A percentile compares a stretch with the other conserved stretches of the same genome.
phyloP scores from a whole-genome alignment of 1,140 invertebrate genomes.

The Drosophila nigromelanica region DNA sequence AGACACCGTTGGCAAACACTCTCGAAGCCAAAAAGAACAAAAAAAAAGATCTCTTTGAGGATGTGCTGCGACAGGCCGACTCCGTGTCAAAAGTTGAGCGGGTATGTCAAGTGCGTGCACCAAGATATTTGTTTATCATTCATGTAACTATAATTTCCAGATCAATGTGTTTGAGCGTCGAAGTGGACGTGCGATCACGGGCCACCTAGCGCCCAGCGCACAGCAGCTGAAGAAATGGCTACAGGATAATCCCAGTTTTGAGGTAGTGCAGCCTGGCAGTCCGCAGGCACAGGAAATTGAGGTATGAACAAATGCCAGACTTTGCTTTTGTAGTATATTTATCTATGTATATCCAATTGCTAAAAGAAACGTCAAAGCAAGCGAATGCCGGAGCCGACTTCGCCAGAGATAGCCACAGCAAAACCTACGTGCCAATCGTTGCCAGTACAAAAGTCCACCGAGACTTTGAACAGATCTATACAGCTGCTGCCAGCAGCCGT shows the following conservation, averaged over 20 bases:
- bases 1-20: slow-evolving; percentile 2
- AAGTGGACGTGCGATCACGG: slow-evolving; percentile 90
- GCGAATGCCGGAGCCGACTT: slow-evolving; percentile 15
- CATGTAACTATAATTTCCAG: slow-evolving; percentile 68
- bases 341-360: background rate
- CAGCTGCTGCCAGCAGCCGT: slow-evolving; percentile 7
- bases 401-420: slow-evolving; percentile 1
- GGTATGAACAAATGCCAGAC: slow-evolving; percentile 50
- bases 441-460: slow-evolving; percentile 22
- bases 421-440: background rate
- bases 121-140: background rate
- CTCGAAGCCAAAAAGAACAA: slow-evolving; percentile 70
- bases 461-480: slow-evolving; percentile 10
- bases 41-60: slow-evolving; percentile 76
- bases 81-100: slow-evolving; percentile 84
- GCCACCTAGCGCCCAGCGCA: slow-evolving; percentile 90
- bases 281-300: slow-evolving; percentile 84
- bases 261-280: slow-evolving; percentile 89
- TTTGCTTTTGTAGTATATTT: no score
- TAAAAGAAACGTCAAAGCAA: slow-evolving; percentile 51
- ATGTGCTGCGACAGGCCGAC: slow-evolving; percentile 67
- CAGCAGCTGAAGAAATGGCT: slow-evolving; percentile 92
- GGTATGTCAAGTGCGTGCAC: slow-evolving; percentile 81
- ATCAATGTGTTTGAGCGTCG: slow-evolving; percentile 92
- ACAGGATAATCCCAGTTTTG: slow-evolving; percentile 93